phyloP scores from a whole-genome alignment of 2,113 vertebrate genomes.

The Ochotona princeps region DNA sequence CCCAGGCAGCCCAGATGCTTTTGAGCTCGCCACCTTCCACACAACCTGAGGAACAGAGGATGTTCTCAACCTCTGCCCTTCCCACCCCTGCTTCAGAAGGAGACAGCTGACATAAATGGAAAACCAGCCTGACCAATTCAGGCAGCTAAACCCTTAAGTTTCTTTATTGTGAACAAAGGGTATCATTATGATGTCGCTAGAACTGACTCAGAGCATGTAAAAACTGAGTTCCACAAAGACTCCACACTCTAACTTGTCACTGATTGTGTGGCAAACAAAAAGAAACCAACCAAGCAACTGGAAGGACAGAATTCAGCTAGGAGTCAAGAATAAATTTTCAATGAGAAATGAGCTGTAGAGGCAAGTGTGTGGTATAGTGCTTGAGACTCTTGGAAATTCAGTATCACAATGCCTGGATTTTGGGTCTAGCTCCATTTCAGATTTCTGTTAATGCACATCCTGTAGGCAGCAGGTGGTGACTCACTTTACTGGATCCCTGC shows the following conservation, averaged over 20 bases:
- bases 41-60: neutral
- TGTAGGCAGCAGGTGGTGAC: too few species aligned
- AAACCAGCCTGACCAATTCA: slow-evolving; percentile 19
- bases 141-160: neutral
- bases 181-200: slow-evolving; percentile 18
- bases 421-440: too few species aligned
- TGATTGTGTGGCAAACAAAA: neutral
- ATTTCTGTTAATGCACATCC: too few species aligned
- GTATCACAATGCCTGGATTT: too few species aligned
- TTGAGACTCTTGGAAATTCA: too few species aligned
- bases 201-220: slow-evolving; percentile 62
- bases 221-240: slow-evolving; percentile 49
- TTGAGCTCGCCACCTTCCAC: neutral
- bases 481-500: too few species aligned
- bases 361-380: too few species aligned
- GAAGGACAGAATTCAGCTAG: neutral
- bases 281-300: neutral
- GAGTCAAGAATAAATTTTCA: neutral
- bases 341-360: neutral
- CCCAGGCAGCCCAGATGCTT: neutral
- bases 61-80: neutral
- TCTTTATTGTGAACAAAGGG: slow-evolving; percentile 37
- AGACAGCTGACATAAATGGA: neutral
- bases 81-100: neutral
- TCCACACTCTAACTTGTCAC: neutral